Base-by-base conservation (phyloP, 2,113 vertebrate genomes). In the Equus quagga region DNA sequence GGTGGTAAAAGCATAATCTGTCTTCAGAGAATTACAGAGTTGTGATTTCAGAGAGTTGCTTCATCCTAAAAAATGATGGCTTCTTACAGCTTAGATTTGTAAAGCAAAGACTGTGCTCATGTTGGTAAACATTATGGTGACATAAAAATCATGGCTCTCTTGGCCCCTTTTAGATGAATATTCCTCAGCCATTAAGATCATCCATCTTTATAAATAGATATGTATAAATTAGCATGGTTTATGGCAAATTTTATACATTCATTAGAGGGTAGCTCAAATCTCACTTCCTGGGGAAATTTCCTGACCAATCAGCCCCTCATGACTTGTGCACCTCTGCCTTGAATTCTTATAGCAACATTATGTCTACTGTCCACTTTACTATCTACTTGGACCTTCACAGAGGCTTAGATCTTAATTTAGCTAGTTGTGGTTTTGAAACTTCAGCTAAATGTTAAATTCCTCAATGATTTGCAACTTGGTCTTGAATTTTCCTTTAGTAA, bases 401-500 rank as follows among this genome's bases (percentile, higher is more conserved):
- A 91, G 6, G 21, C 26, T 49, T 72, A 72, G 18, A 6, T 58
- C 46, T 62, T 62, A 81, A 89, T 60, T 75, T 49, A 91, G 60
- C 7, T 80, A 23, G 5, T n/a, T 5, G 26, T 49, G 1, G 15
- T n/a, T 81, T 90, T 91, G 23, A 81, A 85, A 82, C 4, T 8
- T 70, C 51, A 91, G 9, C 0, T 65, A 58, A 26, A 81, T 31
- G 7, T 49, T 86, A 41, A 67, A 70, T 2, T 41, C 21, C 6
- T 94, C 79, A 67, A 17, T 60, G 28, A 56, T 6, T 21, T 21
- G 21, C 90, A 17, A 46, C 2, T 41, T 70, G 13, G 9, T 72
- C 54, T 84, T 82, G 58, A 24, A 21, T 56, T 90, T 91, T 84
- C 11, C 72, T 95, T 94, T 46, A 75, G 15, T 4, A 81, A 89